Conservation (phyloP, 2,113 vertebrate species). For the Cyanistes caeruleus region DNA sequence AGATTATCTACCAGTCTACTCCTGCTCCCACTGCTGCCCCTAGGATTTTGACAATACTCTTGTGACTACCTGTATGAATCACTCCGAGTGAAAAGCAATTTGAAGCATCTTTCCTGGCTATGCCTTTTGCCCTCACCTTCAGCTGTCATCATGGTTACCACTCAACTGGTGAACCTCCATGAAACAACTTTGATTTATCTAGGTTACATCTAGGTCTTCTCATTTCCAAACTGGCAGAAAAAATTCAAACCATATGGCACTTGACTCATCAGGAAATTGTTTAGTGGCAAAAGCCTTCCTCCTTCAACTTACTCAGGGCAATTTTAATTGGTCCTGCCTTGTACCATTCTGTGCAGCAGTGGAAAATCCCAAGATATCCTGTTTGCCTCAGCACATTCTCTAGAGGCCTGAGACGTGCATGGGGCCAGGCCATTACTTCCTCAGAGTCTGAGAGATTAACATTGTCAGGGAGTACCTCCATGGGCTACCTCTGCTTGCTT, state of each 20-base stretch:
- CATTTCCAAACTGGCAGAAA: not conserved
- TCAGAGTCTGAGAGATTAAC: not conserved
- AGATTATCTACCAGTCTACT: not conserved
- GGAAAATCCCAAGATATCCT: not conserved
- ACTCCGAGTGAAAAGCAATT: not conserved
- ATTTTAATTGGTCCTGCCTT: not conserved
- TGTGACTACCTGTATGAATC: not conserved
- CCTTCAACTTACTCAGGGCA: not conserved
- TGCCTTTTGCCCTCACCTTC: not conserved
- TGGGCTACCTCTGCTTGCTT: not conserved
- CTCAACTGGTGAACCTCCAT: not conserved
- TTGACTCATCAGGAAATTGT: not conserved
- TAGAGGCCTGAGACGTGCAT: fast-evolving
- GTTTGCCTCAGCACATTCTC: not conserved
- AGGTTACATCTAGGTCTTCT: not conserved
- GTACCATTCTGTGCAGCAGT: not conserved
- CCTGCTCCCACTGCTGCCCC: not conserved
- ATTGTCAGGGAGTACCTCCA: not conserved
- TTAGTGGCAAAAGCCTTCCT: not conserved
- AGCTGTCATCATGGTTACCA: not conserved
- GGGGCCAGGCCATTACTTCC: not conserved
- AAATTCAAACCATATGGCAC: not conserved
- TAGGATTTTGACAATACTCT: not conserved
- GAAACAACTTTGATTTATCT: not conserved
- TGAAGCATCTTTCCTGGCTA: not conserved